Conservation (phyloP, 2,888 invertebrate genomes). For the Meiosimyza decipiens region DNA sequence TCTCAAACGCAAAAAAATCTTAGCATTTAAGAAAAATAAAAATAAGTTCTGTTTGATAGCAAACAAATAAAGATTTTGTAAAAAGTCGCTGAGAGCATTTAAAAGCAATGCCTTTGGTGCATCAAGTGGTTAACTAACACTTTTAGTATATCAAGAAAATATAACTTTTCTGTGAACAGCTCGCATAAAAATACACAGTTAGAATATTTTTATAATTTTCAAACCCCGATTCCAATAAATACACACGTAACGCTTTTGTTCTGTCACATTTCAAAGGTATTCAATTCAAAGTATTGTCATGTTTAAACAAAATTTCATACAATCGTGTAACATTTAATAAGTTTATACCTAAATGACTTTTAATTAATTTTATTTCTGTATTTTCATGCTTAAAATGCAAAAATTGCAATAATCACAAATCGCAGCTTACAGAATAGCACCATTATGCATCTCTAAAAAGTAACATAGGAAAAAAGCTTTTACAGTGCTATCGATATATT, state of each 20-base stretch:
- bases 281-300: conserved; percentile 57
- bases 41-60: no score
- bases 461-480: conserved; percentile 23
- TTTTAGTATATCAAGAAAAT: no score
- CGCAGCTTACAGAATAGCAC: conserved; percentile 67
- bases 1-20: no score
- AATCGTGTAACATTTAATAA: neutral
- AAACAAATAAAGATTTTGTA: no score
- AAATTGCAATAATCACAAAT: neutral
- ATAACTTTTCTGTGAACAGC: no score
- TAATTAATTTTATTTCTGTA: conserved; percentile 17
- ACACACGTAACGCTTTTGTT: neutral
- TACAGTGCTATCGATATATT: neutral
- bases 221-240: neutral
- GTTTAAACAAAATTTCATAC: conserved; percentile 43
- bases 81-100: no score
- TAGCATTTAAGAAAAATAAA: no score
- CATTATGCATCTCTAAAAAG: conserved; percentile 67
- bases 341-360: neutral
- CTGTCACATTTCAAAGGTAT: neutral
- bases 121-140: no score
- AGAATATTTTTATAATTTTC: no score
- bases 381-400: conserved; percentile 28
- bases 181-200: no score
- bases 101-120: no score